Conservation (phyloP, 1,140 invertebrate species). For the Scaptomyza graminum region DNA sequence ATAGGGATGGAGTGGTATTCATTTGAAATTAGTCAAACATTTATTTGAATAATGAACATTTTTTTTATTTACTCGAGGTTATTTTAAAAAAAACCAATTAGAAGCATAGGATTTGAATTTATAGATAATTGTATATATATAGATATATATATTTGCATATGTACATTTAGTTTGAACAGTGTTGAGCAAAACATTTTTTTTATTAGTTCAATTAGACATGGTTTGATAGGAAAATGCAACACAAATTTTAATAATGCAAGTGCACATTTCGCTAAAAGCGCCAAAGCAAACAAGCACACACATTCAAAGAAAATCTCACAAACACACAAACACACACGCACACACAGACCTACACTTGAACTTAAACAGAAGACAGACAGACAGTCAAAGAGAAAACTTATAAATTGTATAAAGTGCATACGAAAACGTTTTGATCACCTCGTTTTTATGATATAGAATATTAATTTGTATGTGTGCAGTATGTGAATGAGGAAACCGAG, state of each 20-base stretch:
- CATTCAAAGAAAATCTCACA: too few species aligned
- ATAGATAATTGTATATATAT: background rate
- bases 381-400: slow-evolving; percentile 15
- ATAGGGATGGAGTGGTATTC: background rate
- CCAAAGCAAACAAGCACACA: slow-evolving; percentile 16
- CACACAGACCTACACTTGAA: slow-evolving; percentile 11
- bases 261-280: slow-evolving; percentile 43
- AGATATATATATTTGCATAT: background rate
- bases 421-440: slow-evolving; percentile 28
- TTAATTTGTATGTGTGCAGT: slow-evolving; percentile 37
- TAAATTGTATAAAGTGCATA: slow-evolving; percentile 48
- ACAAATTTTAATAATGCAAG: slow-evolving; percentile 9
- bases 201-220: slow-evolving; percentile 9
- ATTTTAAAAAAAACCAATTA: background rate
- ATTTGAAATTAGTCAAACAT: background rate
- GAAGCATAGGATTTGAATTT: background rate
- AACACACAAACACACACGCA: slow-evolving; percentile 11
- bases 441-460: slow-evolving; percentile 35
- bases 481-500: slow-evolving; percentile 23
- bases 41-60: background rate
- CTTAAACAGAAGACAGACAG: slow-evolving; percentile 12
- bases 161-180: background rate
- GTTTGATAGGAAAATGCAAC: slow-evolving; percentile 12
- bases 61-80: background rate
- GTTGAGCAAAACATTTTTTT: slow-evolving; percentile 4